Conservation (phyloP, 2,888 invertebrate genomes). For the Syrista parreyssii region DNA sequence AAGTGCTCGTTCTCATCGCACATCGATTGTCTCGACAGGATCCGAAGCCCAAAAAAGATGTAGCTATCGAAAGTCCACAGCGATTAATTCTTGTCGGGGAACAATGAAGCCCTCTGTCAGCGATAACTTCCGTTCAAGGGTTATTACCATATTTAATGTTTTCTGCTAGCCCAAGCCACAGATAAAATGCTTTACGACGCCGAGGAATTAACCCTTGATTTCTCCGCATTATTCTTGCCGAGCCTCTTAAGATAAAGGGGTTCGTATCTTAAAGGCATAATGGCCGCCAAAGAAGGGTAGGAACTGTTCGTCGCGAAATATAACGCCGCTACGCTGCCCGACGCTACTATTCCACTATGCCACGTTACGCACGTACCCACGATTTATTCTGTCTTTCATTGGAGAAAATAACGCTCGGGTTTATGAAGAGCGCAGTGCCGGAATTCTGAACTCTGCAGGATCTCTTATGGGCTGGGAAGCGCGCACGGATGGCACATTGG, state of each 20-base stretch:
- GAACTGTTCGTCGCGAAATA: slow-evolving; percentile 54
- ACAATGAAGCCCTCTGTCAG: slow-evolving; percentile 11
- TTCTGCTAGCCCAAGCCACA: slow-evolving; percentile 40
- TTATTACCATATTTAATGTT: slow-evolving; percentile 55
- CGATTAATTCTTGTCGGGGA: too few relatives aligned
- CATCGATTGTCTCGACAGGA: neutral
- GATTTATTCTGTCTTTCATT: slow-evolving; percentile 61
- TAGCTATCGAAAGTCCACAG: too few relatives aligned
- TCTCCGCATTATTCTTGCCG: slow-evolving; percentile 61
- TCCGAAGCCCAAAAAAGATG: neutral
- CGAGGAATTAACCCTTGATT: slow-evolving; percentile 65
- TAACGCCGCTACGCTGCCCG: slow-evolving; percentile 43
- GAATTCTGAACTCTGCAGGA: too few relatives aligned
- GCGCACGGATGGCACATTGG: too few relatives aligned
- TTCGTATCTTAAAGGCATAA: slow-evolving; percentile 55
- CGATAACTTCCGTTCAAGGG: slow-evolving; percentile 29
- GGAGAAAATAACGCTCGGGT: slow-evolving; percentile 45
- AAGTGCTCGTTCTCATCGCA: slow-evolving; percentile 24
- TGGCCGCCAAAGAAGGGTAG: slow-evolving; percentile 58
- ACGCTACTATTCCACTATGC: too few relatives aligned
- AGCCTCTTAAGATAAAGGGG: slow-evolving; percentile 62
- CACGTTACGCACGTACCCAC: slow-evolving; percentile 31
- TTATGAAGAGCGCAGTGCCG: neutral
- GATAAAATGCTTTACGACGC: slow-evolving; percentile 62
- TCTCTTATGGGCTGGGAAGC: too few relatives aligned